Conservation (phyloP, 2,888 invertebrate species). For the Drosophila nr. fundita region DNA sequence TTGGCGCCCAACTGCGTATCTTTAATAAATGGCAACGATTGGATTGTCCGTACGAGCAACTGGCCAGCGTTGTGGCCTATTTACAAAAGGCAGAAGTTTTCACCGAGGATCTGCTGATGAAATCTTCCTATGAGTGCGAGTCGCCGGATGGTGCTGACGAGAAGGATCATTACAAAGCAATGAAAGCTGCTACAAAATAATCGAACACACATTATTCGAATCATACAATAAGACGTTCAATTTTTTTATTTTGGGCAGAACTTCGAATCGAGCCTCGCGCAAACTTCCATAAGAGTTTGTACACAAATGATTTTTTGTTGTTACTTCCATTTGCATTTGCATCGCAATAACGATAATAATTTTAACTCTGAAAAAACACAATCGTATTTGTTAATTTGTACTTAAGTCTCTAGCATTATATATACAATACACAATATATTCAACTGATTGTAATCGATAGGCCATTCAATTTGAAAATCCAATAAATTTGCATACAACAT, state of each 20-base stretch:
- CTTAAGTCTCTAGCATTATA: slow-evolving; percentile 59
- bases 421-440: slow-evolving; percentile 32
- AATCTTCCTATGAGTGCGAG: slow-evolving; percentile 97
- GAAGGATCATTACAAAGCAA: slow-evolving; percentile 93
- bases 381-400: slow-evolving; percentile 72
- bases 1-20: slow-evolving; percentile 94
- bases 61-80: slow-evolving; percentile 90
- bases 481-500: slow-evolving; percentile 57
- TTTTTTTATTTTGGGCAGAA: slow-evolving; percentile 25
- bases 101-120: slow-evolving; percentile 92
- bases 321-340: slow-evolving; percentile 56
- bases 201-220: slow-evolving; percentile 31
- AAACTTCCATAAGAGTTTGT: slow-evolving; percentile 41
- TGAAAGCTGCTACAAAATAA: slow-evolving; percentile 86
- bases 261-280: slow-evolving; percentile 48
- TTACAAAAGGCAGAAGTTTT: slow-evolving; percentile 91
- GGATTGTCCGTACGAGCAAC: slow-evolving; percentile 93
- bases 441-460: slow-evolving; percentile 31
- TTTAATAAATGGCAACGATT: slow-evolving; percentile 93
- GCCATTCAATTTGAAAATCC: slow-evolving; percentile 58
- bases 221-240: slow-evolving; percentile 30
- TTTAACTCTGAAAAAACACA: slow-evolving; percentile 44
- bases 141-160: slow-evolving; percentile 95
- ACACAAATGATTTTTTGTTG: slow-evolving; percentile 40
- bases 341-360: slow-evolving; percentile 67